Conservation (phyloP, 1,140 invertebrate species). For the Drosophila truncata region DNA sequence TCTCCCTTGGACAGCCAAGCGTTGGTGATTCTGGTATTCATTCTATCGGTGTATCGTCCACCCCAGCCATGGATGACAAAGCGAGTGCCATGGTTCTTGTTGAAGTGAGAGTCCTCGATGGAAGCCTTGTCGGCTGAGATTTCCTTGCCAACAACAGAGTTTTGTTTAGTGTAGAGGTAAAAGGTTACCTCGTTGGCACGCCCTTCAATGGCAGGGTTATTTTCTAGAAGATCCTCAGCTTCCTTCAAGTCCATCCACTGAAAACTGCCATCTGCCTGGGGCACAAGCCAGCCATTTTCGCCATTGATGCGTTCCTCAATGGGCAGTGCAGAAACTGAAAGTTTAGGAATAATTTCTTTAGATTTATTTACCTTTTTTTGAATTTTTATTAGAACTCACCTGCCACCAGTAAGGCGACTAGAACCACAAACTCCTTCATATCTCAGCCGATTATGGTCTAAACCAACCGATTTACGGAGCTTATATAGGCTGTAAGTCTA, state of each 20-base stretch:
- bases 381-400: conserved; percentile 9
- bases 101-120: conserved; percentile 55
- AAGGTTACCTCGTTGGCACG: conserved; percentile 57
- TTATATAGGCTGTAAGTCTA: conserved; percentile 39
- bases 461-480: conserved; percentile 7
- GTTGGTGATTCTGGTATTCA: conserved; percentile 65
- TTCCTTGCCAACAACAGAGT: conserved; percentile 33
- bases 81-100: conserved; percentile 62
- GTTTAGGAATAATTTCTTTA: too few species aligned
- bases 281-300: conserved; percentile 62
- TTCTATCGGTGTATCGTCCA: conserved; percentile 45
- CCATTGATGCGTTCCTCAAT: conserved; percentile 47
- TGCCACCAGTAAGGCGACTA: conserved; percentile 21
- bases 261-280: conserved; percentile 39
- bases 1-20: conserved; percentile 87
- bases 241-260: conserved; percentile 53
- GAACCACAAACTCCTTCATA: conserved; percentile 34
- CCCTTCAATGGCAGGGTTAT: conserved; percentile 1
- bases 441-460: conserved; percentile 2
- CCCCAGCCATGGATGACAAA: conserved; percentile 82
- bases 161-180: conserved; percentile 67
- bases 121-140: conserved; percentile 36
- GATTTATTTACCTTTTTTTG: too few species aligned
- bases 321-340: conserved; percentile 49
- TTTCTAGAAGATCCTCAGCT: conserved; percentile 31